Base-by-base conservation (phyloP, 64 coral and sea anemone species). In the Catalaphyllia jardinei region DNA sequence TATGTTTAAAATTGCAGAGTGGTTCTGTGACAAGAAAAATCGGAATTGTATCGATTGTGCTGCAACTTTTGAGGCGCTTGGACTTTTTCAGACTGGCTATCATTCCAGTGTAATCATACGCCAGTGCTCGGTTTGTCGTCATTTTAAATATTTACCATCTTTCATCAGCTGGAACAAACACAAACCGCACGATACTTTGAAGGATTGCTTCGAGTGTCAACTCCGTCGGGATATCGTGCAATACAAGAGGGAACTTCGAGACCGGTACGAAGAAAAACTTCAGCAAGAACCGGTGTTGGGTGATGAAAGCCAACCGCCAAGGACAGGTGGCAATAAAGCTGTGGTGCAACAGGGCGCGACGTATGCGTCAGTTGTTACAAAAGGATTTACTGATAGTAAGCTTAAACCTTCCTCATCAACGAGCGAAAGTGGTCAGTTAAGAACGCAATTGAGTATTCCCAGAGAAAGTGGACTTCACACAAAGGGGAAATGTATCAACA, bases 1-100 rank as follows among this genome's bases (percentile, higher is more conserved):
- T 71, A 93, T 99, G 94, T 99, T 95, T 72, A 99, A 99, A 91
- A 88, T 99, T 60, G 65, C 87, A 54, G 94, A 99, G 88, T 99
- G 97, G 97, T 99, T 99, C 65, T 86, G 78, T 13, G 71, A 62
- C 35, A 93, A 87, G 60, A 86, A 93, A 49, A 90, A 89, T 72
- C 91, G 97, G 30, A 86, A 88, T 29, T 99, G 97, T 49, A 95
- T 95, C 52, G 94, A 99, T 52, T 99, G 97, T 83, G 61, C 91
- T 2, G 97, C 97, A 25, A 75, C 74, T 5, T 79, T 89, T 24
- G 97, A 93, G 29, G 89, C 97, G 8, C 79, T 76, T 59, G 80
- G 79, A 64, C 85, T 95, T 38, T 79, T 99, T 29, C 79, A 83
- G 60, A 92, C 93, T 17, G 97, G 97, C 61, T 88, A 63, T 79